Conservation (phyloP, 2,888 invertebrate genomes). For the Chloroclysta siterata region DNA sequence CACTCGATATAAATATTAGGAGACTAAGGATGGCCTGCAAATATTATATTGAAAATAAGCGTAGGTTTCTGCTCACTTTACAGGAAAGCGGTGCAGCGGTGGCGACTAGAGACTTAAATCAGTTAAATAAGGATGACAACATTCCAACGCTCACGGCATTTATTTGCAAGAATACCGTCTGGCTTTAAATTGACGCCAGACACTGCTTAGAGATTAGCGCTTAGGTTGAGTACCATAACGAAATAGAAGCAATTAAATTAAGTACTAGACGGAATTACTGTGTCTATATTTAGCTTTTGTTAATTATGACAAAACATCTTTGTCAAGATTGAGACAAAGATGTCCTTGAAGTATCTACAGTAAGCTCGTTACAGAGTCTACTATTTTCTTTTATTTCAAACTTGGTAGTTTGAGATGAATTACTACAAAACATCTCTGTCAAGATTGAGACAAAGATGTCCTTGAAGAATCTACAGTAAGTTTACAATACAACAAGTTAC, state of each 20-base stretch:
- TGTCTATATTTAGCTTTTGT: conserved; percentile 54
- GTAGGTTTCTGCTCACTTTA: neutral
- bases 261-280: conserved; percentile 44
- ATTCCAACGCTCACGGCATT: conserved; percentile 43
- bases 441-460: conserved; percentile 41
- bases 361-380: conserved; percentile 6
- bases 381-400: too few relatives aligned
- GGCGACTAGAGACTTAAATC: conserved; percentile 10
- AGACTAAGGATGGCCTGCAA: too few relatives aligned
- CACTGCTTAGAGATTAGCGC: conserved; percentile 52
- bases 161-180: conserved; percentile 59
- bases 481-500: too few relatives aligned
- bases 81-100: neutral
- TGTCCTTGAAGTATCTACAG: conserved; percentile 35
- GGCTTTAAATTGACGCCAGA: conserved; percentile 66
- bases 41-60: too few relatives aligned
- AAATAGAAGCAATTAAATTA: conserved; percentile 58
- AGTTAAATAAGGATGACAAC: conserved; percentile 34
- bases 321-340: conserved; percentile 42
- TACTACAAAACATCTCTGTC: conserved; percentile 38
- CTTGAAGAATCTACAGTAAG: conserved; percentile 31
- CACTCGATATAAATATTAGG: too few relatives aligned
- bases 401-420: too few relatives aligned
- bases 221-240: conserved; percentile 48
- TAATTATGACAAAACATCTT: conserved; percentile 38